Evolutionary conservation across 1,140 invertebrate genomes (phyloP), one percentile per base, ranked within the genome.

Genomic region (Adoxophyes honmai): DNA sequence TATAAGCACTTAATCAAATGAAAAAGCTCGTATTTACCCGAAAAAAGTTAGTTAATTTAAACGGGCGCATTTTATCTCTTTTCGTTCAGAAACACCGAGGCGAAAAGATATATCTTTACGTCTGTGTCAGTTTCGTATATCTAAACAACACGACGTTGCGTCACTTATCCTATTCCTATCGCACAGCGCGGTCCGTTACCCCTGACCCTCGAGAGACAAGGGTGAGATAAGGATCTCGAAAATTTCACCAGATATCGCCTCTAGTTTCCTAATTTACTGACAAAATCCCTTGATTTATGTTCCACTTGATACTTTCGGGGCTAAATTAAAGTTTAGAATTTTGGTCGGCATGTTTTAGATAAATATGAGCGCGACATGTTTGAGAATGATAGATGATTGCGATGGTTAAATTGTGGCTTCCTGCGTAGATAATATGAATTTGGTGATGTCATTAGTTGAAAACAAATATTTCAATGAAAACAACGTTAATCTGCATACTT

Each of bases 181-280:
- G 36, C 34, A 8, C 14, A 38, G 38, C 52, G 35, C 16, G 16
- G n/a, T 55, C 34, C 13, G 37, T 48, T 48, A 48, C 38, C 52
- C 35, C 33, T 62, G 57, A 59, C 64, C 64, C 52, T 56, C 14
- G 34, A 7, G 14, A 57, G 66, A 71, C 63, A 64, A 71, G 71
- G 66, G 68, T 69, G 52, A 63, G 64, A 69, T 67, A 68, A 66
- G 61, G 68, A 64, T 71, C 73, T 44, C 35, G 15, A 55, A 55
- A 38, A 38, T 55, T 55, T 55, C 34, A 55, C 36, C 36, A 55
- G 35, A 37, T 55, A 55, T 55, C 52, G 36, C 52, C 42, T 28
- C 44, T 33, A 57, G 13, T 51, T 60, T 56, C 16, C 42, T 48
- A 48, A 48, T 48, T 48, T 48, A 48, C 42, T 48, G 5, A 48